phyloP scores from a whole-genome alignment of 1,140 invertebrate genomes.

The Drosophila tropicalis region DNA sequence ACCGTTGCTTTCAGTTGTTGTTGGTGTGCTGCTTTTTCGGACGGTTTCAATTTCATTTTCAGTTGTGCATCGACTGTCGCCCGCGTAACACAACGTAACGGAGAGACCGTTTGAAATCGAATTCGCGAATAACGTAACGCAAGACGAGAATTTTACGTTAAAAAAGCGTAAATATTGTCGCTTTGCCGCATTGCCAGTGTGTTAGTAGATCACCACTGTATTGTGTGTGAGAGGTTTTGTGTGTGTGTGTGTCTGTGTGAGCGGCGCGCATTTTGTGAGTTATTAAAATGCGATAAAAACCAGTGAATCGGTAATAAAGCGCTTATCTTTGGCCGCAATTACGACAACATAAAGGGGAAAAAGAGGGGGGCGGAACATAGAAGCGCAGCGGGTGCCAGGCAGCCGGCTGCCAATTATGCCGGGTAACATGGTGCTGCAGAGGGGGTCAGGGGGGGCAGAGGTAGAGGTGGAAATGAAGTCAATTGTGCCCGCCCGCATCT shows the following conservation, averaged over 20 bases:
- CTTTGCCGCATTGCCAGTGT: neutral
- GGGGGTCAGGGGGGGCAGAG: neutral
- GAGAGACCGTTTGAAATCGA: conserved; percentile 43
- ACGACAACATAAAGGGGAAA: conserved; percentile 37
- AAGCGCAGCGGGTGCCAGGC: conserved; percentile 27
- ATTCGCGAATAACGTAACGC: conserved; percentile 30
- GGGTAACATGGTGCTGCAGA: conserved; percentile 15
- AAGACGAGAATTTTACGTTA: neutral
- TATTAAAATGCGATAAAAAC: conserved; percentile 82
- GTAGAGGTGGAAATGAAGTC: conserved; percentile 39
- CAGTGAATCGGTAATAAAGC: conserved; percentile 82
- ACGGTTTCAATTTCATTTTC: conserved; percentile 44
- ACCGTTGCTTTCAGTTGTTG: conserved; percentile 57
- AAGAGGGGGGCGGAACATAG: neutral
- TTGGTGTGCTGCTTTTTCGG: conserved; percentile 20
- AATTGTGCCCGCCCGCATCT: conserved; percentile 78
- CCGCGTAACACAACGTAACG: conserved; percentile 26
- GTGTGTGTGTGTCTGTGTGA: conserved; percentile 17
- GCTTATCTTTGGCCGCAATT: conserved; percentile 79
- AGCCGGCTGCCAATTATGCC: conserved; percentile 45
- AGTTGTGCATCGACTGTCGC: conserved; percentile 72
- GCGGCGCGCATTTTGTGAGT: conserved; percentile 67
- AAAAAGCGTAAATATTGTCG: conserved; percentile 29
- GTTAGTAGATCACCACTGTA: neutral
- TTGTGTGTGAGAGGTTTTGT: neutral